A percentile compares a stretch with the other conserved stretches of the same genome.
phyloP scores from a whole-genome alignment of 2,797 vertebrate species.

The Semotilus atromaculatus region DNA sequence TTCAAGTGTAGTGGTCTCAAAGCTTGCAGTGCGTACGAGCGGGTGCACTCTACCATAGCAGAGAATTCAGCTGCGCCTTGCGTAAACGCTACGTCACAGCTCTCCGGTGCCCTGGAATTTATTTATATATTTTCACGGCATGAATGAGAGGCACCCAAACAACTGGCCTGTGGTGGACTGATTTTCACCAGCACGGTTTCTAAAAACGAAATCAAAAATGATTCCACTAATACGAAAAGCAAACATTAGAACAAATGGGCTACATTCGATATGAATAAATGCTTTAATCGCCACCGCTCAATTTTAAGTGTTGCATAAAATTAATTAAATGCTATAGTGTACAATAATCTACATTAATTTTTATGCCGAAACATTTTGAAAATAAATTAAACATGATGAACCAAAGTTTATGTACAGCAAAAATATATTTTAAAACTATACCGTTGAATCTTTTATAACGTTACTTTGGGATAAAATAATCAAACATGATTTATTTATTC shows the following conservation, averaged over 20 bases:
- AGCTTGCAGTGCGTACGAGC: slow-evolving; percentile 47
- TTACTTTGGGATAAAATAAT: neutral
- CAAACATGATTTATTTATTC: neutral
- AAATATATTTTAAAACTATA: neutral
- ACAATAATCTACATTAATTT: neutral
- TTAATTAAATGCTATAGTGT: neutral
- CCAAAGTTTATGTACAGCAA: neutral
- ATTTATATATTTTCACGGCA: slow-evolving; percentile 79
- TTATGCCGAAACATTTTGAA: neutral
- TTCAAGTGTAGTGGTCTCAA: slow-evolving; percentile 28
- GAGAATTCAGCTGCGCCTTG: slow-evolving; percentile 70
- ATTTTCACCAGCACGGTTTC: slow-evolving; percentile 47
- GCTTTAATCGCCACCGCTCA: neutral
- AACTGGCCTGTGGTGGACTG: slow-evolving; percentile 67
- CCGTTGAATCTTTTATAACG: neutral
- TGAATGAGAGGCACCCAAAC: slow-evolving; percentile 77
- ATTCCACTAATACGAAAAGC: neutral
- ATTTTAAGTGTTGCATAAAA: neutral
- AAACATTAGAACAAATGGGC: neutral
- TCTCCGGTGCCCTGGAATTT: slow-evolving; percentile 82
- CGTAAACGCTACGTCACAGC: slow-evolving; percentile 83
- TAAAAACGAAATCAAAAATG: neutral
- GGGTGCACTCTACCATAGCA: slow-evolving; percentile 66
- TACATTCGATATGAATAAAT: neutral
- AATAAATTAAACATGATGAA: neutral